Base-by-base conservation (phyloP, 2,797 vertebrate genomes). In the Chaetodon trifasciatus region DNA sequence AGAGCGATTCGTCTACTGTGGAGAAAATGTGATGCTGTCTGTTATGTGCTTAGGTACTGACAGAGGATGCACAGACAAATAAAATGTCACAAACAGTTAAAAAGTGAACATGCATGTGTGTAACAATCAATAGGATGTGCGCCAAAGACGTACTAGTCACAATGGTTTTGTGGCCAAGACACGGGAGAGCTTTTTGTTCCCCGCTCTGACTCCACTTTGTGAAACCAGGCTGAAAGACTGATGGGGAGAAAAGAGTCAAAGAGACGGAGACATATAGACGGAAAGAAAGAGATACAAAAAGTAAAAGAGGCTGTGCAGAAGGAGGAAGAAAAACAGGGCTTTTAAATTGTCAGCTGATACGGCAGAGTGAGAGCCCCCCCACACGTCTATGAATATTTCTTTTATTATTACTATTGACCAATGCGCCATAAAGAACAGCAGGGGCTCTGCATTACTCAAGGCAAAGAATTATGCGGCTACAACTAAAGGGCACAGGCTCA, bases 351-450 rank as follows among this genome's bases (percentile, higher is more conserved):
- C 46, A 74, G 76, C 81, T 89, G 79, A 90, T 90, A 89, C 75
- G 73, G 49, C 70, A 75, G 74, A 85, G 74, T 79, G 69, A 81
- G 72, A 83, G 52, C 79, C 77, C 83, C 74, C 82, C 68, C 71
- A 81, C 86, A 88, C 76, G 86, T 90, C 90, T 90, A 92, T 95
- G 93, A 95, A 95, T 94, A 95, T 95, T 92, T 94, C 92, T 93
- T 93, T 94, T 94, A 94, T 94, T 92, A 94, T 93, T 89, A 83
- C 82, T 94, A 94, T 94, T 94, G 95, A 95, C 90, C 91, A 88
- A 72, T 87, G 78, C 52, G 65, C 90, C 83, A 84, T 93, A 92
- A 93, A 95, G 88, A 92, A 87, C 83, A 56, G 86, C 86, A 76
- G 83, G 81, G 82, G 85, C 77, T 76, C 79, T 82, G 86, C 91